phyloP scores from a whole-genome alignment of 2,888 invertebrate species.

The Spatulosminthurus flaviceps region DNA sequence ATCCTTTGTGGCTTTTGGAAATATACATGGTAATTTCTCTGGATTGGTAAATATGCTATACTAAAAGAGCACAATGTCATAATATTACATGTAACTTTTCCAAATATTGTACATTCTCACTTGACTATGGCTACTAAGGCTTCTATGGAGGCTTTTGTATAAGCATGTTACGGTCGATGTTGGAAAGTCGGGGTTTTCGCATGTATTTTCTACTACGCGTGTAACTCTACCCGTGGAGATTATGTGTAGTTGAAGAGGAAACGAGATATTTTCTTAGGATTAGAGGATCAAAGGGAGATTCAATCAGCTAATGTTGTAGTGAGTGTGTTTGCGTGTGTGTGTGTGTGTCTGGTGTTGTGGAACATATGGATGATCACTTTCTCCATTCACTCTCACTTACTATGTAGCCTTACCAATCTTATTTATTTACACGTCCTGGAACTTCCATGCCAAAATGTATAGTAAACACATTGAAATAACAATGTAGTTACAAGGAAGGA shows the following conservation, averaged over 20 bases:
- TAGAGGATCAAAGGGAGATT: constrained; percentile 47
- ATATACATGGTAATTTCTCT: background rate
- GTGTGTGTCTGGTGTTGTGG: constrained; percentile 12
- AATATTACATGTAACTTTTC: too few relatives aligned
- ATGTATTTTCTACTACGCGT: background rate
- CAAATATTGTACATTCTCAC: too few relatives aligned
- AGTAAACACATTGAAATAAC: background rate
- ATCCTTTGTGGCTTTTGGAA: background rate
- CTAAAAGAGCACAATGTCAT: too few relatives aligned
- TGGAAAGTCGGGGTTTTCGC: too few relatives aligned
- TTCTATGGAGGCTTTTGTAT: too few relatives aligned
- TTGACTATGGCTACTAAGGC: too few relatives aligned
- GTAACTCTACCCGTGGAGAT: background rate
- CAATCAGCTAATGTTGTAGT: constrained; percentile 46
- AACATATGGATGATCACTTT: constrained; percentile 29
- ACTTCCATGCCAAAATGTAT: constrained; percentile 32
- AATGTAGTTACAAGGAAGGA: too few relatives aligned
- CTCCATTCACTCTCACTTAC: background rate
- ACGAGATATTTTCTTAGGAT: constrained; percentile 45
- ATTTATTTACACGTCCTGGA: constrained; percentile 42
- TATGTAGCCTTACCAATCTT: background rate
- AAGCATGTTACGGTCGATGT: too few relatives aligned
- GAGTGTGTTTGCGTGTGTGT: background rate
- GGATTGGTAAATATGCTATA: background rate
- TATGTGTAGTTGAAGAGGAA: constrained; percentile 25